Percentiles rank a stretch among this genome's conserved stretches.
phyloP scores from a whole-genome alignment of 2,113 vertebrate genomes.

The Cyprinodon variegatus region DNA sequence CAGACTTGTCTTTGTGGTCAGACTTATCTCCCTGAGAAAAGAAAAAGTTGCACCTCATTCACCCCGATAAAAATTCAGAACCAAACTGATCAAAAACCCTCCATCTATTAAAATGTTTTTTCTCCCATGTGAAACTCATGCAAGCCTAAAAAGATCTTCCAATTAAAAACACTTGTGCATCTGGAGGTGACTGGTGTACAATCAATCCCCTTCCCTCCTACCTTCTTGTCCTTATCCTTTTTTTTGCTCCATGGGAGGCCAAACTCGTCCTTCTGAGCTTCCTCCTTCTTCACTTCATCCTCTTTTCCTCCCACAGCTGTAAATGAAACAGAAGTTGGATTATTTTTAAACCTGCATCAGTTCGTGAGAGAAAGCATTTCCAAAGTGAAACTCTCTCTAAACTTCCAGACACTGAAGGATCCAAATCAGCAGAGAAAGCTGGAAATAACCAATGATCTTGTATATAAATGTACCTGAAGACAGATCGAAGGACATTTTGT shows the following conservation, averaged over 20 bases:
- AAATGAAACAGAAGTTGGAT: background rate
- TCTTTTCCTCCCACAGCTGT: slow-evolving; percentile 45
- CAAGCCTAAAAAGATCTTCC: background rate
- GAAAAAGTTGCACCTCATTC: background rate
- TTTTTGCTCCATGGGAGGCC: slow-evolving; percentile 52
- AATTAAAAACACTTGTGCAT: background rate
- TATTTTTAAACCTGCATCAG: background rate
- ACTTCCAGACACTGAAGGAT: background rate
- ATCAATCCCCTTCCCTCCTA: background rate
- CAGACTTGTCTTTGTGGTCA: slow-evolving; percentile 10
- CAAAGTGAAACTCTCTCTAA: background rate
- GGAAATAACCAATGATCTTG: background rate
- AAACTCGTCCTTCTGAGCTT: slow-evolving; percentile 59
- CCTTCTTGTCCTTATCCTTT: slow-evolving; percentile 45
- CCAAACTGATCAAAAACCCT: too few relatives aligned
- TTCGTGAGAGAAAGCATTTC: background rate
- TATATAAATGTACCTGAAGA: slow-evolving; percentile 20
- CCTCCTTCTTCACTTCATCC: slow-evolving; percentile 37
- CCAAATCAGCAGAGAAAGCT: background rate
- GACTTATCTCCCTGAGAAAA: slow-evolving; percentile 32
- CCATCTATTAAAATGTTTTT: background rate
- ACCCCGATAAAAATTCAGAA: background rate
- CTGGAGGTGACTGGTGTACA: background rate
- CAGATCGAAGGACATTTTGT: slow-evolving; percentile 49
- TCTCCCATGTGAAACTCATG: background rate